Evolutionary conservation across 2,113 vertebrate genomes (phyloP).

Genomic region (Chascanopsetta lugubris): DNA sequence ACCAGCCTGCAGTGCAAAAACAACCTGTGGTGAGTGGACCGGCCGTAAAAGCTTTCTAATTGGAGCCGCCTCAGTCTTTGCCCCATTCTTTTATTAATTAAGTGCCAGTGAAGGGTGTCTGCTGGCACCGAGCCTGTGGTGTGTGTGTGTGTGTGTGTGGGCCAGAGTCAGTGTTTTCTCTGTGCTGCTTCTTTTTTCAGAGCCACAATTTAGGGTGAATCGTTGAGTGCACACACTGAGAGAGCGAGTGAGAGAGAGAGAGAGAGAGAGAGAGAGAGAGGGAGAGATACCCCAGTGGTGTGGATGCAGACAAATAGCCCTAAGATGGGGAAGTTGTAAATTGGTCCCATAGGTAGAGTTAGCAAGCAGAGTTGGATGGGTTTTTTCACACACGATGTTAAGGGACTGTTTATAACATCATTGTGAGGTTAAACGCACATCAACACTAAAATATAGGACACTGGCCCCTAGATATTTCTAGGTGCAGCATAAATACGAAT

Average conservation of each 20-base stretch:
- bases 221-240: conserved; percentile 25
- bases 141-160: no score
- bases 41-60: conserved; percentile 57
- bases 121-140: conserved; percentile 31
- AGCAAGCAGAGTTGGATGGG: conserved; percentile 39
- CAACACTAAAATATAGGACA: conserved; percentile 49
- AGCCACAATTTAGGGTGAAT: conserved; percentile 24
- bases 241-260: no score
- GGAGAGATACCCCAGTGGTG: no score
- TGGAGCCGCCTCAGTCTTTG: conserved; percentile 42
- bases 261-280: no score
- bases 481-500: conserved; percentile 13
- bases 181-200: conserved; percentile 21
- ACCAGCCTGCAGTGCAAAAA: conserved; percentile 34
- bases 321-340: conserved; percentile 69
- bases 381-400: conserved; percentile 34
- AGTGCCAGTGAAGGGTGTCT: conserved; percentile 39
- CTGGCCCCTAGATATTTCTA: conserved; percentile 37
- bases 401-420: conserved; percentile 59
- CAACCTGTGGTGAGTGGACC: conserved; percentile 36
- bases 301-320: conserved; percentile 65
- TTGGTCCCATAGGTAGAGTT: conserved; percentile 63
- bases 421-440: conserved; percentile 64
- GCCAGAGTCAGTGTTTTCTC: conserved; percentile 24
- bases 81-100: conserved; percentile 48